These are phyloP conservation scores for Lamellibrachia satsuma DNA, from an alignment of 2,888 invertebrate species.

Conservation along the genomic window DNA sequence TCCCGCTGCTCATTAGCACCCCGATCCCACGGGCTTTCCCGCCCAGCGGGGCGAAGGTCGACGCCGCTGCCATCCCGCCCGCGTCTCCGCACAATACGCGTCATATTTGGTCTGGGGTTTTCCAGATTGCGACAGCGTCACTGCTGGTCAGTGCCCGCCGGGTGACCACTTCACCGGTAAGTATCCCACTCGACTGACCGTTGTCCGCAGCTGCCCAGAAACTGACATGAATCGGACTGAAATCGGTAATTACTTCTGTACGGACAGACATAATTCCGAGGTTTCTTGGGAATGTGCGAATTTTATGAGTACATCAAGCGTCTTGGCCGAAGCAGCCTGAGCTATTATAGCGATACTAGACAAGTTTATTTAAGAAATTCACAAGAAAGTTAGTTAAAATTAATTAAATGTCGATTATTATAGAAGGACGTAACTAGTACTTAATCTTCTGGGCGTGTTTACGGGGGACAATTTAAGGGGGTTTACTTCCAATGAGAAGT, in stretches of 20 bases:
- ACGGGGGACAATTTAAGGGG: no score
- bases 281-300: not conserved
- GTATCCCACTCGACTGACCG: slow-evolving; percentile 11
- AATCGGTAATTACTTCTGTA: not conserved
- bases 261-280: not conserved
- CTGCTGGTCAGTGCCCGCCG: not conserved
- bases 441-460: no score
- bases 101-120: not conserved
- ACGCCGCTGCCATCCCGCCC: not conserved
- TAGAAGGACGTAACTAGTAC: no score
- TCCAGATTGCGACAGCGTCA: slow-evolving; percentile 1
- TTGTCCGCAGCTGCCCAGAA: not conserved
- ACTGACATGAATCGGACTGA: not conserved
- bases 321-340: not conserved
- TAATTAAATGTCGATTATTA: no score
- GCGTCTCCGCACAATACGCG: not conserved
- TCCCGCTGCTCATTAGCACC: not conserved
- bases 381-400: no score
- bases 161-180: slow-evolving; percentile 5
- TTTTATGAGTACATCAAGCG: not conserved
- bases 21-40: not conserved
- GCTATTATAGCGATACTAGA: no score
- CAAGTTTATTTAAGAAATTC: no score
- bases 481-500: no score
- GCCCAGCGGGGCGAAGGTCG: not conserved